Conservation (phyloP, 2,797 vertebrate species). For the Morus bassanus region DNA sequence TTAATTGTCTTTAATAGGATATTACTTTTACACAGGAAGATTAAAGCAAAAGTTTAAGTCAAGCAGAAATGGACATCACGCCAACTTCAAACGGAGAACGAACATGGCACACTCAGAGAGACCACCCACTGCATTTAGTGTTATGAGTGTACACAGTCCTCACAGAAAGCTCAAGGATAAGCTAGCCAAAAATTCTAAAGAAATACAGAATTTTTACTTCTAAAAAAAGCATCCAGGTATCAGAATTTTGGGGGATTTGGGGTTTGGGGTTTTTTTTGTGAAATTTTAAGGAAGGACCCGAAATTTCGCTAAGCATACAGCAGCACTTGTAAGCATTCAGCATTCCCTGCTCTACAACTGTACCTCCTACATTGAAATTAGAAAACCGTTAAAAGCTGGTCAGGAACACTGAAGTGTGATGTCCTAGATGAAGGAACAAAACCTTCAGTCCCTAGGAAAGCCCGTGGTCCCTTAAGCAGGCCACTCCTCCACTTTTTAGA, state of each 20-base stretch:
- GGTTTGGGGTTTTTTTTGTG: not conserved
- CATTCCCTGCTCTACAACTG: not conserved
- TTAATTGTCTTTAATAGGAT: not conserved
- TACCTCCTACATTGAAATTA: not conserved
- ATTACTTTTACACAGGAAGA: not conserved
- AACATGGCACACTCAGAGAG: fast-evolving
- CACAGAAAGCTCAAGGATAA: not conserved
- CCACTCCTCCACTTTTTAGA: not conserved
- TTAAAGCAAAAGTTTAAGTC: not conserved
- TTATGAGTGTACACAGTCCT: not conserved
- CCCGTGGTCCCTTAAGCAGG: not conserved
- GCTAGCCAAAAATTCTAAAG: not conserved
- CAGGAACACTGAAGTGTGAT: not conserved
- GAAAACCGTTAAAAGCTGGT: not conserved
- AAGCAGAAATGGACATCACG: fast-evolving
- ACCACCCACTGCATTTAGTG: not conserved
- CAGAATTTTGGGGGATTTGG: not conserved
- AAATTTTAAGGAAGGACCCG: not conserved
- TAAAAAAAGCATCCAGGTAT: not conserved
- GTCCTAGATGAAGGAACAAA: not conserved
- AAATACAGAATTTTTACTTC: no score
- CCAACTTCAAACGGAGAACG: not conserved
- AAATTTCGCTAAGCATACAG: not conserved
- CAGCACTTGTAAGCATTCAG: not conserved
- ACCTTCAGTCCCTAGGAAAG: not conserved